Base-by-base conservation (phyloP, 1,140 invertebrate species). In the Heliconius hermathena region DNA sequence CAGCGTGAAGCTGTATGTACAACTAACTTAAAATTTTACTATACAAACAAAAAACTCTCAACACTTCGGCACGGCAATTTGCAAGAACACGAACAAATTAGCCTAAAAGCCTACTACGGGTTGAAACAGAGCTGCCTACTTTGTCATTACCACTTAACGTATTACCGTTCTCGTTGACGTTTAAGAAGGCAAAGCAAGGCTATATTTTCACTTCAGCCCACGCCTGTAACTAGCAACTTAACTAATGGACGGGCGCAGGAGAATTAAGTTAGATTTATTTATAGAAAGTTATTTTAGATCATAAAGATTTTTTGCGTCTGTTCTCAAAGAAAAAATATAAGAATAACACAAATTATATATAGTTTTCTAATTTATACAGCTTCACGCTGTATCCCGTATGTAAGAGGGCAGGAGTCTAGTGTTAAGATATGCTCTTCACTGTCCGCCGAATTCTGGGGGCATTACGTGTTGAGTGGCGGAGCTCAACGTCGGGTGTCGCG, bases 121-220 rank as follows among this genome's bases (percentile, higher is more conserved):
- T 71, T 38, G 38, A 76, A 78, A 78, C 77, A 78, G 73, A 78
- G 33, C 71, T 2, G 1, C 52, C 22, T 22, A 36, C n/a, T 57
- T 71, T 36, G 60, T 78, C 49, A 22, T 41, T 36, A 4, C 74
- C 29, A 54, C 70, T 78, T 73, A 66, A 73, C 71, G 77, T 54
- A 73, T 78, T 73, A 78, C 77, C 36, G 38, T 57, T 66, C 71
- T 76, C 79, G 77, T 80, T 80, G 77, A 73, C 74, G 29, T 76
- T 75, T 66, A 80, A 76, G 78, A 76, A 76, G 71, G 52, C 71
- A 52, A 38, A 52, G 36, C 46, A 20, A 54, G 33, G 70, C 36
- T 74, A 73, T 76, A 72, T 80, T 80, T 80, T 80, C 41, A 66
- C 49, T 72, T 29, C 71, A 29, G 72, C 72, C 72, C 66, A 78